Conservation (phyloP, 2,888 invertebrate species). For the Baronia brevicornis region DNA sequence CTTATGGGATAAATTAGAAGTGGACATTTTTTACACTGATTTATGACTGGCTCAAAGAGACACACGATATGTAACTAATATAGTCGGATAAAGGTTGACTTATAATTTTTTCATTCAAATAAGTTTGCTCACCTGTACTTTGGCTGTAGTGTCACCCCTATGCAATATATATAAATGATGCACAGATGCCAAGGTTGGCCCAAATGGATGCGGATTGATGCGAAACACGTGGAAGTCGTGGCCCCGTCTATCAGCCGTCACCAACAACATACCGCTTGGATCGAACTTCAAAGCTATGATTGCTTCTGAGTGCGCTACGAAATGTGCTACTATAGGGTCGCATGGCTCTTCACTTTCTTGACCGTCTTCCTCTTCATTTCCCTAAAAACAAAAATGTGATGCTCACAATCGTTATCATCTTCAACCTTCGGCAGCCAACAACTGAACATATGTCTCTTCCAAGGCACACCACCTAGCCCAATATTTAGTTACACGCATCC, state of each 20-base stretch:
- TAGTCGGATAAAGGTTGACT: no score
- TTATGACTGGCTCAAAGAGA: no score
- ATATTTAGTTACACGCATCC: no score
- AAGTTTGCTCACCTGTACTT: slow-evolving; percentile 80
- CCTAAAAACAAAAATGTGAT: slow-evolving; percentile 32
- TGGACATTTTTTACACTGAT: no score
- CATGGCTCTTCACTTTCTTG: slow-evolving; percentile 78
- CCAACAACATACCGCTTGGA: slow-evolving; percentile 89
- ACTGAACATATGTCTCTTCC: no score
- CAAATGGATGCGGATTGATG: slow-evolving; percentile 93
- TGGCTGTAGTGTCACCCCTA: slow-evolving; percentile 96
- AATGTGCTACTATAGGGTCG: slow-evolving; percentile 89
- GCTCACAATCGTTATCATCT: no score
- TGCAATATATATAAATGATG: slow-evolving; percentile 97
- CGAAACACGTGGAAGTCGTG: slow-evolving; percentile 98
- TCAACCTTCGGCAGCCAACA: no score
- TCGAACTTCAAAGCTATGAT: slow-evolving; percentile 94
- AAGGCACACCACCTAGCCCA: no score
- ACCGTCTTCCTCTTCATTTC: slow-evolving; percentile 69
- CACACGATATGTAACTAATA: no score
- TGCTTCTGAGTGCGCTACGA: slow-evolving; percentile 90
- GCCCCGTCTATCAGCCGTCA: slow-evolving; percentile 94
- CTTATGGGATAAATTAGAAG: no score
- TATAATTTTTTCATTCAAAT: no score
- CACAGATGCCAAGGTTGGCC: slow-evolving; percentile 89